Base-by-base conservation (phyloP, 2,113 vertebrate genomes). In the Burhinus bistriatus region DNA sequence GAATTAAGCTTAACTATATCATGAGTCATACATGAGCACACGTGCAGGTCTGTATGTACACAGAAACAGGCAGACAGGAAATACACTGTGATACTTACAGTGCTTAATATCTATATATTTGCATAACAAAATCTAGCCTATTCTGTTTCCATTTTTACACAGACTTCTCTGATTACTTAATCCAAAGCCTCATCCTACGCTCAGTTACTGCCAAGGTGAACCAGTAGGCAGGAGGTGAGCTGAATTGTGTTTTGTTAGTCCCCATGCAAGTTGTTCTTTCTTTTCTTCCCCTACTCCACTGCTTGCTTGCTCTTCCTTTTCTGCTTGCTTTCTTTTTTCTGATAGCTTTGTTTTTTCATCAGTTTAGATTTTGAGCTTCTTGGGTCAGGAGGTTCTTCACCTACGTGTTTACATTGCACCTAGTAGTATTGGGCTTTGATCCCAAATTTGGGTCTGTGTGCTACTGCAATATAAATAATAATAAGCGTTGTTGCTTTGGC, bases 91-190 rank as follows among this genome's bases (percentile, higher is more conserved):
- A 66, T 71, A 62, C 47, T 72, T 77, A 42, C 6, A 71, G 34
- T 64, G 12, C 59, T 68, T 57, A 38, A 25, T 62, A 52, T n/a
- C 65, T 70, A 4, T 72, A 32, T 64, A 27, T 91, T 93, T 93
- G 42, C 40, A 42, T 66, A 70, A 83, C 36, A 80, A 97, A 94
- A 83, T 87, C n/a, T n/a, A 93, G 73, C 38, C 49, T 85, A 15
- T 88, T 96, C 57, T 62, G 15, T 65, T 95, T 83, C 81, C 52
- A 76, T 84, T 93, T 85, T 93, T 87, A 95, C 26, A 58, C 42
- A 72, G 62, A 16, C n/a, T 72, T 79, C 40, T 89, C 57, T 52
- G 44, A 87, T 72, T 93, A 61, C 65, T 90, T 85, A 95, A 89
- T 79, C 58, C 78, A 76, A 81, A 94, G 22, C 47, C 73, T 80